Evolutionary conservation across 2,888 invertebrate genomes (phyloP).

Genomic region (Oegoconia quadripuncta): DNA sequence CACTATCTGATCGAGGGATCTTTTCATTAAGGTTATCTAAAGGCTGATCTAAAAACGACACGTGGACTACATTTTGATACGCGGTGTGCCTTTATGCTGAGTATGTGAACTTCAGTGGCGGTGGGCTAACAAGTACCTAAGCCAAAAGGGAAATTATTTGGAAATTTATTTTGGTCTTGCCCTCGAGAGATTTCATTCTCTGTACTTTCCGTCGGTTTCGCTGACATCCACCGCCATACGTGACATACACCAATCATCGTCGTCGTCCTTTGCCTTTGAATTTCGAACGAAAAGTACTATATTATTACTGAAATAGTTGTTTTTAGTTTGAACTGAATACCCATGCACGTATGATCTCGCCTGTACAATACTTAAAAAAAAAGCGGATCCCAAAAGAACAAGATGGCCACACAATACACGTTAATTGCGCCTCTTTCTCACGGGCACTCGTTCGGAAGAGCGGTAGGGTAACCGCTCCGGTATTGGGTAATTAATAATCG

Average conservation of each 20-base stretch:
- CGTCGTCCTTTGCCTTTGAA: too few species aligned
- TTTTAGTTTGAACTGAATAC: neutral
- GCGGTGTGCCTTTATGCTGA: neutral
- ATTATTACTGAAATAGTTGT: too few species aligned
- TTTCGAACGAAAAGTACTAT: too few species aligned
- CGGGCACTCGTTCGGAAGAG: constrained; percentile 8
- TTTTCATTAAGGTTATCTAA: constrained; percentile 74
- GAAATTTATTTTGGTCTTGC: too few species aligned
- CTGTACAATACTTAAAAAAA: too few species aligned
- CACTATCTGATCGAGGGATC: constrained; percentile 54
- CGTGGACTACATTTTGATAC: constrained; percentile 34
- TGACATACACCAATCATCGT: too few species aligned
- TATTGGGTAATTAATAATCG: constrained; percentile 63
- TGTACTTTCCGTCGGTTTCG: too few species aligned
- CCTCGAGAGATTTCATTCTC: too few species aligned
- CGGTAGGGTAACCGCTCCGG: constrained; percentile 33
- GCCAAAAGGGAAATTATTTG: too few species aligned
- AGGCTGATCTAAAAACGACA: constrained; percentile 46
- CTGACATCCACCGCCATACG: too few species aligned
- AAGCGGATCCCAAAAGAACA: constrained; percentile 11
- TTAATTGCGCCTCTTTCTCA: constrained; percentile 43
- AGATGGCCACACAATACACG: constrained; percentile 31
- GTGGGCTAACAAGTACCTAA: neutral
- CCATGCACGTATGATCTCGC: neutral
- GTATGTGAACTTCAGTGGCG: neutral